Evolutionary conservation across 2,888 invertebrate genomes (phyloP), one percentile per base, ranked within the genome.

Genomic region (Tachystola acroxantha): DNA sequence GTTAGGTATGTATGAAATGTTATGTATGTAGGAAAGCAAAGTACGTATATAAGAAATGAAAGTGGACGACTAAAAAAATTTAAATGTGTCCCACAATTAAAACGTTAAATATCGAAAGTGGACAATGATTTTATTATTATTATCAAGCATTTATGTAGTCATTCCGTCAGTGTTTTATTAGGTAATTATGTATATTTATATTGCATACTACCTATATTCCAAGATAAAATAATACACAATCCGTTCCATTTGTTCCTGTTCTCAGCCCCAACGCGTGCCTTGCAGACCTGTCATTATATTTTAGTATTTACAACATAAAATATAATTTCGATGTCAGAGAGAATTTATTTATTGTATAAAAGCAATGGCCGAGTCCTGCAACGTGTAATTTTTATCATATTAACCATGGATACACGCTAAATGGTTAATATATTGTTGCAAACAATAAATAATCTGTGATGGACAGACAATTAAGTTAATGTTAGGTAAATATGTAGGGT

Each of bases 281-380:
- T 40, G 36, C 45, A 41, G 50, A 52, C 66, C 66, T 57, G 62
- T 65, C 60, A 69, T 72, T 70, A 69, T 57, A 62, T 63, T 24
- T 62, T 64, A 67, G 67, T 74, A 73, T 74, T 73, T 74, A 72
- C 75, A 70, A 72, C 62, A 62, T 69, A 68, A 69, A 72, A 68
- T 66, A 67, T 68, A 69, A 70, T 72, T 70, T 70, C 50, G 46
- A 53, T 60, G 70, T 70, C 71, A 61, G 58, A 45, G 52, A 44
- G 56, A 64, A 63, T 62, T 67, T 64, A 67, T 66, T 67, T 72
- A 69, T 67, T 61, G 62, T 63, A 56, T 52, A 52, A 60, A 51
- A 50, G 49, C 45, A 50, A 42, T 50, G 50, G 42, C 48, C 44
- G 42, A 45, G 42, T 36, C 43, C 46, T 37, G 51, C 47, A 66